Evolutionary conservation across 2,888 invertebrate species (phyloP), one percentile per base, ranked within the genome.

Genomic region (Stenurella melanura): DNA sequence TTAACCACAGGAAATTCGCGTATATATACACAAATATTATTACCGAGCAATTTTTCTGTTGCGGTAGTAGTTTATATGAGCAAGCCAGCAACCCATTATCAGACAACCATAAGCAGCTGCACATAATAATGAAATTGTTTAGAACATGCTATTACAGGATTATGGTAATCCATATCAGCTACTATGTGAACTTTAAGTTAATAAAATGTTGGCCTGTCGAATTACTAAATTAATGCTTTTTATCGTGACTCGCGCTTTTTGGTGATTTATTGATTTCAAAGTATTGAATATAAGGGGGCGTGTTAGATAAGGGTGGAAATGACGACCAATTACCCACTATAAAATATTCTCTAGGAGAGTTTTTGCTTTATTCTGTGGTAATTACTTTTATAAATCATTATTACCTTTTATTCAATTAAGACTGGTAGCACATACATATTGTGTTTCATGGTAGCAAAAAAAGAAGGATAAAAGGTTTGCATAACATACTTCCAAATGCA

Each of bases 1-100:
- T 50, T 56, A 72, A 72, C 63, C 30, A 26, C 72, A 72, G 72
- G 72, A 72, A 72, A 72, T 63, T 72, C 72, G 63, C 72, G 15
- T 50, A 63, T 63, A 50, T 21, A 21, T 56, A 72, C 63, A 54
- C 50, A 63, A 64, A 64, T 64, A 64, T 64, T 61, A 50, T 71
- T 72, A 61, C 63, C n/a, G 63, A 15, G 72, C 30, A 21, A 63
- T 50, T 72, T 72, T 72, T 72, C 72, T 63, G 17, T 60, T 42
- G 19, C n/a, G 42, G 54, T 30, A 30, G 58, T 34, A 34, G 57
- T 58, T 38, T 34, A 70, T 66, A 26, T 17, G 58, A 58, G 69
- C 50, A 30, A 54, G 12, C 54, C 1, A 30, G 72, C 61, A 54
- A 72, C 58, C 63, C 63, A 54, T 63, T 42, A 63, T 63, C 72